A percentile compares a stretch with the other conserved stretches of the same genome.
These are phyloP conservation scores for Clanis bilineata DNA, from an alignment of 2,888 invertebrate genomes.

Conservation along the genomic window DNA sequence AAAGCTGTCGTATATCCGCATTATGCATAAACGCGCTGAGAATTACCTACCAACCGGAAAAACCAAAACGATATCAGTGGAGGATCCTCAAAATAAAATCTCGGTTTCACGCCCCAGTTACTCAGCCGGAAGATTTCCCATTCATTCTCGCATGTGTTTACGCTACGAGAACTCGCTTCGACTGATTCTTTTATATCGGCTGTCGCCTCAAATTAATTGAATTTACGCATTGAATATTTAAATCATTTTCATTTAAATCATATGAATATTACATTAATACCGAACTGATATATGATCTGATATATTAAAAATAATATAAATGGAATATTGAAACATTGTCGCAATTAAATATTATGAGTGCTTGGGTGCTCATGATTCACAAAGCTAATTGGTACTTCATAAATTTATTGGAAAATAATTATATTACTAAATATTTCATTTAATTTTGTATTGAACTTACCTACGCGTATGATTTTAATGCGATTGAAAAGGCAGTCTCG, in stretches of 20 bases:
- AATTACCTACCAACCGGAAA: constrained; percentile 51
- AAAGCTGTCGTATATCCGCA: constrained; percentile 24
- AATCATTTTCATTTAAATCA: not conserved
- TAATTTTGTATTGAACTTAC: not conserved
- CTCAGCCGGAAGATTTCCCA: constrained; percentile 48
- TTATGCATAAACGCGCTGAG: constrained; percentile 14
- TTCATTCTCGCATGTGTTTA: constrained; percentile 54
- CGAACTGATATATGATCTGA: not conserved
- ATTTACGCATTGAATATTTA: not conserved
- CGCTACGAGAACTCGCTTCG: constrained; percentile 29
- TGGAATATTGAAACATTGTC: not conserved
- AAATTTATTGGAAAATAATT: not conserved
- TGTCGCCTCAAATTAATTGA: constrained; percentile 9
- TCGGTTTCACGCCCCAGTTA: constrained; percentile 62
- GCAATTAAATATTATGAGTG: not conserved
- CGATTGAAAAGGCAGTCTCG: no score
- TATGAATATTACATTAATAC: not conserved
- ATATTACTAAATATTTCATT: not conserved
- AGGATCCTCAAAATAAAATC: constrained; percentile 59
- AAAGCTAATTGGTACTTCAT: not conserved
- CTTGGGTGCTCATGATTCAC: not conserved
- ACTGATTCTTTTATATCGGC: constrained; percentile 13
- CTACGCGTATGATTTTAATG: not conserved
- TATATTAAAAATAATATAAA: not conserved
- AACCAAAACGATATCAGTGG: constrained; percentile 47